Evolutionary conservation across 2,113 vertebrate genomes (phyloP).

Genomic region (Tympanuchus pallidicinctus): DNA sequence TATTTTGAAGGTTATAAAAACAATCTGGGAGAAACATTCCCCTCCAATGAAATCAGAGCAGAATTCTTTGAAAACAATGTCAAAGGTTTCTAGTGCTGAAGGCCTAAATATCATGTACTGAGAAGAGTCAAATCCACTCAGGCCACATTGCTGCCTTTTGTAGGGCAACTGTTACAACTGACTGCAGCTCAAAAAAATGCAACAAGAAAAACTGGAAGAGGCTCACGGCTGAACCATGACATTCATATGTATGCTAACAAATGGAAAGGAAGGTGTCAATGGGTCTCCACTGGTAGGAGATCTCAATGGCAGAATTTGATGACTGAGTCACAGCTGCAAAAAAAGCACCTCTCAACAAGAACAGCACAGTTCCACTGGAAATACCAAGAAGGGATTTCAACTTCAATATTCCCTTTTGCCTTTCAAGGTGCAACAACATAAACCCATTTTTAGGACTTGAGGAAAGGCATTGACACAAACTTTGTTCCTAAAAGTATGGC

Average conservation of each 20-base stretch:
- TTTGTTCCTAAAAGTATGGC: background rate
- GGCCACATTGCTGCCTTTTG: background rate
- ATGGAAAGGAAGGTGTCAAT: background rate
- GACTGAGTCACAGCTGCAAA: background rate
- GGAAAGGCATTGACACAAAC: background rate
- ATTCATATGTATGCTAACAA: rapidly evolving
- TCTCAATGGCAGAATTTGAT: background rate
- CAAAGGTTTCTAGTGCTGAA: background rate
- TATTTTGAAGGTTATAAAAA: constrained; percentile 47
- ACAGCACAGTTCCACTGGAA: background rate
- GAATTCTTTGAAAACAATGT: constrained; percentile 13
- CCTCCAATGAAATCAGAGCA: background rate
- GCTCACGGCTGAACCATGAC: background rate
- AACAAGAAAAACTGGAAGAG: background rate
- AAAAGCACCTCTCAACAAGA: background rate
- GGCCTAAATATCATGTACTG: background rate
- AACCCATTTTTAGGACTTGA: background rate
- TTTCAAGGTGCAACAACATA: background rate
- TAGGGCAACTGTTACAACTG: background rate
- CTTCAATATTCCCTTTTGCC: background rate
- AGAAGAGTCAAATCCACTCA: background rate
- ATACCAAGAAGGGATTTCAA: background rate
- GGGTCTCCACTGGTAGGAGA: background rate
- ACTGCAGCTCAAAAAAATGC: background rate
- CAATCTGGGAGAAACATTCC: background rate